Base-by-base conservation (phyloP, 2,113 vertebrate genomes). In the Pipa parva region DNA sequence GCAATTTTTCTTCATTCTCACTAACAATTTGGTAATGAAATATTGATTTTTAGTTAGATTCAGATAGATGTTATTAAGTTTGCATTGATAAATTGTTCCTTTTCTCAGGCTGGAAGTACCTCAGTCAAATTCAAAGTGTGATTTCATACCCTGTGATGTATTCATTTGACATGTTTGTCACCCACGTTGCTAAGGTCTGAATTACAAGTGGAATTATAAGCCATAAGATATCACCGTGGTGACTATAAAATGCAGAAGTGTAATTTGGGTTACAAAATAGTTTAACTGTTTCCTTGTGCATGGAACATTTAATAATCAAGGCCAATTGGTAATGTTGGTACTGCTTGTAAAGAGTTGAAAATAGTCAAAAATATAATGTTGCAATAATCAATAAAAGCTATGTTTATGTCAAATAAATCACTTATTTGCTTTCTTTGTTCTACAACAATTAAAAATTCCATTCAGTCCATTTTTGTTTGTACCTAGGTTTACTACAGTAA, bases 41-140 rank as follows among this genome's bases (percentile, higher is more conserved):
- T 99, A 99, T 99, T 98, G 97, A 99, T 99, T 99, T 99, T 99
- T 99, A 95, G 94, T 99, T 99, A 99, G 95, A 99, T 99, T 98
- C 94, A 99, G 98, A 99, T 99, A 95, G 97, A 97, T 96, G 95
- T 99, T 99, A 97, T 99, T 98, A 99, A 96, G 93, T 99, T 99
- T 99, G 96, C 96, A 99, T 99, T 99, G 97, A 99, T 97, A 97
- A 97, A 99, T 98, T 86, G 90, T 89, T 91, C 85, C 79, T 86
- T 89, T 86, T 85, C 88, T 83, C 86, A 76, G 86, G 86, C 87
- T 89, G 88, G 89, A 92, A 93, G 89, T 89, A 87, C 88, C 87
- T 91, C 88, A 87, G 91, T 91, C 90, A 92, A 91, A 90, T 88
- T 83, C 81, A 86, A 89, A 89, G 87, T 82, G 87, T 36, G 74